phyloP scores from a whole-genome alignment of 1,140 invertebrate species.

The Aphis craccivora region DNA sequence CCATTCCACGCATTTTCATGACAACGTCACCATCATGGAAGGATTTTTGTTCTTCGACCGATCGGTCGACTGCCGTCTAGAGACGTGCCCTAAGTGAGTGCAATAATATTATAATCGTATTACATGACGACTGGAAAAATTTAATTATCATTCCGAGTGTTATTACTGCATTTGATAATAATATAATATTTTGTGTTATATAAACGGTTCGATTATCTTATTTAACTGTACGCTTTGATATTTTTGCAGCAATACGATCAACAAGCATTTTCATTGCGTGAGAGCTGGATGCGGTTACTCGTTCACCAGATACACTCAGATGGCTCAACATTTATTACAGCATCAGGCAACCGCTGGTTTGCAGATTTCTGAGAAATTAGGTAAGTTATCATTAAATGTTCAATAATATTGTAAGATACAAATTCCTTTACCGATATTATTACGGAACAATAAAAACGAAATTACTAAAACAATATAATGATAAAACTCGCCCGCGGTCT shows the following conservation, averaged over 20 bases:
- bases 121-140: neutral
- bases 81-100: constrained; percentile 70
- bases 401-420: neutral
- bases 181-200: neutral
- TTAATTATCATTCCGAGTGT: neutral
- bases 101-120: neutral
- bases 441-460: neutral
- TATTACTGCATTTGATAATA: neutral
- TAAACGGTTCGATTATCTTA: neutral
- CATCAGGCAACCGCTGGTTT: constrained; percentile 63
- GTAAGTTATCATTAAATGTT: neutral
- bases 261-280: constrained; percentile 81
- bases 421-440: neutral
- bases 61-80: constrained; percentile 77
- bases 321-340: constrained; percentile 76
- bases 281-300: constrained; percentile 77
- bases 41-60: constrained; percentile 84
- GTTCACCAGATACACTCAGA: constrained; percentile 77
- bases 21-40: constrained; percentile 80
- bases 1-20: constrained; percentile 84
- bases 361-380: constrained; percentile 48
- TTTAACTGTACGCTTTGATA: neutral
- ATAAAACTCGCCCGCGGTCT: neutral
- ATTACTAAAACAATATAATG: neutral
- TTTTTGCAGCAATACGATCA: constrained; percentile 71